Evolutionary conservation across 2,888 invertebrate genomes (phyloP).

Genomic region (Amiota minor): DNA sequence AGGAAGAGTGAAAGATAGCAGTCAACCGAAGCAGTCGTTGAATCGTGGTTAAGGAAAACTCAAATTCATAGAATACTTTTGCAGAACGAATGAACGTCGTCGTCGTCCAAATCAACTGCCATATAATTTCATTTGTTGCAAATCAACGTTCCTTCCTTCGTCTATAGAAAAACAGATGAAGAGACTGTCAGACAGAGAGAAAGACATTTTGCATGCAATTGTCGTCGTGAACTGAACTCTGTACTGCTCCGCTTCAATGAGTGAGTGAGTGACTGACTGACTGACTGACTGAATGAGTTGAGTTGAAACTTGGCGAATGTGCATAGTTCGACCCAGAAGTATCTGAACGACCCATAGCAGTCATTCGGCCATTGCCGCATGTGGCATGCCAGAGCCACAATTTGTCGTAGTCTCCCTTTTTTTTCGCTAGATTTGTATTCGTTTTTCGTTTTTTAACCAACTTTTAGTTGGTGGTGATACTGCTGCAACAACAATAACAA

Average conservation of each 20-base stretch:
- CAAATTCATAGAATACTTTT: slow-evolving; percentile 6
- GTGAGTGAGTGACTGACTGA: slow-evolving; percentile 27
- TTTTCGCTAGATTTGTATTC: background rate
- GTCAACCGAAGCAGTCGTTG: background rate
- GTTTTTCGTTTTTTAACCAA: background rate
- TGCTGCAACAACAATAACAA: background rate
- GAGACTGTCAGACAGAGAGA: too few relatives aligned
- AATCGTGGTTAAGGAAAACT: slow-evolving; percentile 7
- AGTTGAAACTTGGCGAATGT: slow-evolving; percentile 50
- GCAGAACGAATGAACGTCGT: background rate
- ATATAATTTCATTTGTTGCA: slow-evolving; percentile 12
- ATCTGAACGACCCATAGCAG: too few relatives aligned
- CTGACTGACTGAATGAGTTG: slow-evolving; percentile 36
- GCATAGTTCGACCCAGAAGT: too few relatives aligned
- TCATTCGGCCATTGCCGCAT: slow-evolving; percentile 39
- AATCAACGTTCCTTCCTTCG: too few relatives aligned
- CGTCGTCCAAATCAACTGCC: background rate
- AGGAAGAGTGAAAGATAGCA: slow-evolving; percentile 15
- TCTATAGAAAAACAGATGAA: too few relatives aligned
- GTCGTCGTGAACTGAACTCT: slow-evolving; percentile 12
- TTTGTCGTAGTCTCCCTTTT: background rate
- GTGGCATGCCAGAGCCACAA: background rate
- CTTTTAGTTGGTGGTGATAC: background rate
- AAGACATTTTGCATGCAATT: slow-evolving; percentile 7
- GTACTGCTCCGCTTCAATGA: background rate